These are phyloP conservation scores for Atrina japonica DNA, from an alignment of 2,888 invertebrate genomes.

Conservation along the genomic window DNA sequence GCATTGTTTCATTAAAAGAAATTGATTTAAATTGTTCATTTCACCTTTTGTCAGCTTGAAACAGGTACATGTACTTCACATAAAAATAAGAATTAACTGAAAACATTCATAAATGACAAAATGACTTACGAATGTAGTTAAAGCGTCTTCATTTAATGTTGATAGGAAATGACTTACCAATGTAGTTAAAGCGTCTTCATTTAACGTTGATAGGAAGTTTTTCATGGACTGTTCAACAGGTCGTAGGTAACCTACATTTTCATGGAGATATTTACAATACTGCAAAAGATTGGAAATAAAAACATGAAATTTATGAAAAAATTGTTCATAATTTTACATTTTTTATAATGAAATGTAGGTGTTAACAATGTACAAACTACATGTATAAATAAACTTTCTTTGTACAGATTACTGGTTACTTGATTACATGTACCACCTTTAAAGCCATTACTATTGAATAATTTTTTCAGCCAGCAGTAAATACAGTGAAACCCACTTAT, in stretches of 20 bases:
- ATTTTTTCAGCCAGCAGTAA: too few relatives aligned
- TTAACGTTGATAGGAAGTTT: conserved; percentile 72
- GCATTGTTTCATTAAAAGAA: too few relatives aligned
- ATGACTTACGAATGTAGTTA: conserved; percentile 77
- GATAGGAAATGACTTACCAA: conserved; percentile 67
- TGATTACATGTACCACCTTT: too few relatives aligned
- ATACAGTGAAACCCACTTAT: too few relatives aligned
- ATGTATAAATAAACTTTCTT: background rate
- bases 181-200: conserved; percentile 76
- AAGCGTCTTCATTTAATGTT: conserved; percentile 74
- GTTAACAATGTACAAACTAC: background rate
- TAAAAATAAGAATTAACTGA: too few relatives aligned
- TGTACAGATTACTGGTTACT: too few relatives aligned
- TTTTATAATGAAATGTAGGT: too few relatives aligned
- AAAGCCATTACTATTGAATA: too few relatives aligned
- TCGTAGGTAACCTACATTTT: conserved; percentile 78
- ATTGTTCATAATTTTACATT: background rate
- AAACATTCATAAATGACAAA: too few relatives aligned
- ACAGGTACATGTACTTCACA: too few relatives aligned
- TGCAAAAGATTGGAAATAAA: conserved; percentile 71
- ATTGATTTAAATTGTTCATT: too few relatives aligned
- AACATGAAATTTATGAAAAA: conserved; percentile 5
- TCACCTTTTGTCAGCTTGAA: too few relatives aligned
- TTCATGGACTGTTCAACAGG: conserved; percentile 78
- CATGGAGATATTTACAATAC: conserved; percentile 79